These are phyloP conservation scores for Pangasius djambal DNA, from an alignment of 2,797 vertebrate species.

Conservation along the genomic window DNA sequence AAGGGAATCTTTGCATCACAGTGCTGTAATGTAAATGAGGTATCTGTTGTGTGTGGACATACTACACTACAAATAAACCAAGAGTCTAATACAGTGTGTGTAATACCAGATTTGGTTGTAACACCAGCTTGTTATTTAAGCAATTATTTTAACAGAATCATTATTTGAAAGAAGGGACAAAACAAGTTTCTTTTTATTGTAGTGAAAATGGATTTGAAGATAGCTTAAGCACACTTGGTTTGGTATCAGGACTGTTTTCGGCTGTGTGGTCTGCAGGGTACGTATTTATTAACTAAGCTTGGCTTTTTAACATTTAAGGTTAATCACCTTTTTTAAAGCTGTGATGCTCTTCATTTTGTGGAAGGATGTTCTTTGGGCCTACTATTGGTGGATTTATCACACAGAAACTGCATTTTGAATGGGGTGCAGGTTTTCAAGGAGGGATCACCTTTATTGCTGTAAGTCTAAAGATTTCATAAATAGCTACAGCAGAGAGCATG, in stretches of 20 bases:
- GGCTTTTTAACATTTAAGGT: neutral
- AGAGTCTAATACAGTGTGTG: neutral
- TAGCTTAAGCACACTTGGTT: conserved; percentile 87
- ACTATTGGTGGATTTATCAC: conserved; percentile 74
- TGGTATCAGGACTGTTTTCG: conserved; percentile 88
- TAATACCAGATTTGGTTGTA: neutral
- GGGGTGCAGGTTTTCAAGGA: conserved; percentile 74
- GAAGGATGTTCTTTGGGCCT: conserved; percentile 80
- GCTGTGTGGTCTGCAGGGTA: conserved; percentile 91
- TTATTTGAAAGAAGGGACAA: neutral
- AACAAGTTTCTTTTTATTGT: conserved; percentile 29
- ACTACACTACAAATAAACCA: neutral
- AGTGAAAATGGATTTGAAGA: conserved; percentile 92
- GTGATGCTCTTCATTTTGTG: conserved; percentile 19
- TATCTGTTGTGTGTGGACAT: neutral
- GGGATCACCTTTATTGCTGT: conserved; percentile 69
- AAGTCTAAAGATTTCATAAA: conserved; percentile 56
- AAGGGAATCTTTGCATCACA: neutral
- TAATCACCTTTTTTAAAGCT: neutral
- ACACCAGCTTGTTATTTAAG: neutral
- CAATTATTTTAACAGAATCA: neutral
- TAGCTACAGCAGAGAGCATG: neutral
- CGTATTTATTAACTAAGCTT: conserved; percentile 64
- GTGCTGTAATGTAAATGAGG: neutral
- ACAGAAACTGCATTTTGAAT: conserved; percentile 74